Base-by-base conservation (phyloP, 2,888 invertebrate species). In the Odontocerum albicorne region DNA sequence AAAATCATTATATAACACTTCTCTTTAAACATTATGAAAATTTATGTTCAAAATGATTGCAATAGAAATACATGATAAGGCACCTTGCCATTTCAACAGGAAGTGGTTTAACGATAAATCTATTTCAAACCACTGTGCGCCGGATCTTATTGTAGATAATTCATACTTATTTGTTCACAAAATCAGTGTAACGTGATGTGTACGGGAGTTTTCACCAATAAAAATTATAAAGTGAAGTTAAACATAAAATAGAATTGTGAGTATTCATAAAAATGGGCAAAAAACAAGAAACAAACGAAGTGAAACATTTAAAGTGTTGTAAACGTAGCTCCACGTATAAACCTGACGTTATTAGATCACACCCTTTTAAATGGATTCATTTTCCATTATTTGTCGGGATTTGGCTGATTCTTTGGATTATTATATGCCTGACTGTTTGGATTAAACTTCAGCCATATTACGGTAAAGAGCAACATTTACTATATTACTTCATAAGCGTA, bases 281-380 rank as follows among this genome's bases (percentile, higher is more conserved):
- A 4, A 6, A 43, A 42, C 4, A 42, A 42, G 21, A 7, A 44
- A 19, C 43, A 12, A 17, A 15, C 10, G 22, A 43, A 2, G 27
- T 51, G 2, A 36, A 36, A 38, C 51, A 51, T 44, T 35, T 35
- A 12, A 44, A 44, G 19, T 51, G 51, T n/a, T 51, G 51, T 17
- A 38, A 43, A 13, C 16, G 17, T 4, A 46, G 31, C 6, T 45
- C 45, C 3, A 46, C 31, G 1, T 49, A 50, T 21, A 16, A 31
- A 16, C 57, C 60, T 3, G 32, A 60, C 16, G 7, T 42, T 16
- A 35, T 52, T 12, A 50, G 57, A 39, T 17, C 60, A 6, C 54
- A 60, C 17, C 60, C 60, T 2, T 60, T 60, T 17, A 57, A 55
- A 45, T 60, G 60, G 60, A 57, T 57, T 8, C 31, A 57, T 45